A percentile compares a stretch with the other conserved stretches of the same genome.
phyloP scores from a whole-genome alignment of 2,797 vertebrate genomes.

The Tiaroga cobitis region DNA sequence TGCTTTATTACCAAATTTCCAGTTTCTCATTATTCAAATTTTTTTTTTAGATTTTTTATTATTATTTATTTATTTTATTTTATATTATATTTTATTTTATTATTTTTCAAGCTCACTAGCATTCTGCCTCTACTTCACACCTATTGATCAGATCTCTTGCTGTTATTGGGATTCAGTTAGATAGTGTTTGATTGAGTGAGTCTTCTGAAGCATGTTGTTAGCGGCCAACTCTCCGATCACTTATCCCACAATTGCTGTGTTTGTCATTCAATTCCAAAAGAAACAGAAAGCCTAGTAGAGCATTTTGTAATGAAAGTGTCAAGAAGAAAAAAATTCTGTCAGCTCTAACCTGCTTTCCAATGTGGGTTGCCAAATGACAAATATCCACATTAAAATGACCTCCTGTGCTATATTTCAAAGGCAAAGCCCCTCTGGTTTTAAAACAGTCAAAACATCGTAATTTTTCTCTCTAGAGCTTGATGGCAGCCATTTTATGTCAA shows the following conservation, averaged over 20 bases:
- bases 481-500: conserved; percentile 21
- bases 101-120: not conserved
- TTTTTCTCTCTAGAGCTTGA: not conserved
- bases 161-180: conserved; percentile 32
- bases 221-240: conserved; percentile 14
- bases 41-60: not conserved
- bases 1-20: not conserved
- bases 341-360: not conserved
- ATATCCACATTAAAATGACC: conserved; percentile 1
- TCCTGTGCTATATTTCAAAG: not conserved
- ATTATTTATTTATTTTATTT: not conserved
- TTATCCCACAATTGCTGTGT: conserved; percentile 39
- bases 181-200: conserved; percentile 36
- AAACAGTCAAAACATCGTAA: not conserved
- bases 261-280: conserved; percentile 19
- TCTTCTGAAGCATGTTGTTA: conserved; percentile 43
- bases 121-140: not conserved
- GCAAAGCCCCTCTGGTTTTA: not conserved
- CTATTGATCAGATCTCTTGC: conserved; percentile 32
- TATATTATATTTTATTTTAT: not conserved
- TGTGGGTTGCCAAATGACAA: not conserved
- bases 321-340: not conserved
- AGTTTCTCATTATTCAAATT: not conserved
- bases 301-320: not conserved
- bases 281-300: conserved; percentile 15